phyloP scores from a whole-genome alignment of 53 echinoderm and acorn worm genomes.

The Pentamera pediparva region DNA sequence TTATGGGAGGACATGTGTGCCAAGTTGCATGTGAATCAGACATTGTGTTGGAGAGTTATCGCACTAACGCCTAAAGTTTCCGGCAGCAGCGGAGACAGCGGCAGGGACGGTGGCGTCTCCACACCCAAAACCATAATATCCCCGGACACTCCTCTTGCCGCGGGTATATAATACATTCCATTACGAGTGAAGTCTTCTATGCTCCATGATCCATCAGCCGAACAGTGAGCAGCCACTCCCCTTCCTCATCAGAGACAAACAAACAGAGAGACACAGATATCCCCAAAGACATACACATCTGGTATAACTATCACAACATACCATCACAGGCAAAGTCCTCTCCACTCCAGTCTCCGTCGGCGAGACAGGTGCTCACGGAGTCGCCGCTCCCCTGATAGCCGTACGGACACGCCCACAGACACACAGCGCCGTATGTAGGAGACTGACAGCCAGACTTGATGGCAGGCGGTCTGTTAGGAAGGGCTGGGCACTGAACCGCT shows the following conservation, averaged over 20 bases:
- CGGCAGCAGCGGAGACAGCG: too few relatives aligned
- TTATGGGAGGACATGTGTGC: too few relatives aligned
- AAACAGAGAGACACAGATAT: not conserved
- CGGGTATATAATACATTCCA: too few relatives aligned
- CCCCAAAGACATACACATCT: not conserved
- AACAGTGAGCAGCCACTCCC: not conserved
- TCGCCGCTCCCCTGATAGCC: slow-evolving; percentile 62
- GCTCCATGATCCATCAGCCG: too few relatives aligned
- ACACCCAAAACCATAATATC: too few relatives aligned
- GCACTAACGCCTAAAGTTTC: too few relatives aligned
- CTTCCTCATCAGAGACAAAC: not conserved
- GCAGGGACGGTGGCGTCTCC: too few relatives aligned
- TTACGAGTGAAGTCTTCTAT: too few relatives aligned
- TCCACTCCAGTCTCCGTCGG: slow-evolving; percentile 66
- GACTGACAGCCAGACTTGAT: slow-evolving; percentile 75
- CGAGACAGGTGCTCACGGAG: slow-evolving; percentile 48
- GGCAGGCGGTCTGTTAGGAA: slow-evolving; percentile 38
- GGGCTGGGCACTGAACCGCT: slow-evolving; percentile 67
- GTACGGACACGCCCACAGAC: slow-evolving; percentile 64
- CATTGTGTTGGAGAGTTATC: too few relatives aligned
- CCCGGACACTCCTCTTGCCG: too few relatives aligned
- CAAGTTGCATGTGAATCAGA: too few relatives aligned
- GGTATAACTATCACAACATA: not conserved
- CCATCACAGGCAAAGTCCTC: slow-evolving; percentile 53
- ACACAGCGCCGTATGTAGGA: slow-evolving; percentile 56